A percentile compares a stretch with the other conserved stretches of the same genome.
phyloP scores from a whole-genome alignment of 23 tunicate species.

The Halocynthia aurantium region DNA sequence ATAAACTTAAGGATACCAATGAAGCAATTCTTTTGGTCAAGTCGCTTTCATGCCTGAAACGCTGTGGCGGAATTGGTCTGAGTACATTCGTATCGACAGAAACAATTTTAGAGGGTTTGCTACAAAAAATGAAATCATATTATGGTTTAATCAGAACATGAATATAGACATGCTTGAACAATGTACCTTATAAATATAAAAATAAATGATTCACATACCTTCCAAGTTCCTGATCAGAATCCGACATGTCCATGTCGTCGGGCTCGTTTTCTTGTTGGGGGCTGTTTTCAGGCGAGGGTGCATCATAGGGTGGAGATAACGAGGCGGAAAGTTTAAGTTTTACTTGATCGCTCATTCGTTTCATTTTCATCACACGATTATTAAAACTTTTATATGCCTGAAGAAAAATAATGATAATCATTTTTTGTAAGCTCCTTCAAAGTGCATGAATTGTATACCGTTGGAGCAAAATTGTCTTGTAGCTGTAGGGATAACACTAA shows the following conservation, averaged over 20 bases:
- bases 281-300: not conserved
- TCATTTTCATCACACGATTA: slow-evolving; percentile 74
- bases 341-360: slow-evolving; percentile 60
- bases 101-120: slow-evolving; percentile 27
- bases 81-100: slow-evolving; percentile 2
- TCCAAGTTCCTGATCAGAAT: slow-evolving; percentile 50
- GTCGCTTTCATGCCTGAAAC: too few species aligned
- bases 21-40: too few species aligned
- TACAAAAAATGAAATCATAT: not conserved
- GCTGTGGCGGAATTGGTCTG: too few species aligned
- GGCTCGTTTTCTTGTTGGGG: not conserved
- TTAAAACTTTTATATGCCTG: slow-evolving; percentile 85
- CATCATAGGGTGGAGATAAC: not conserved
- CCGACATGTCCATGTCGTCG: slow-evolving; percentile 91
- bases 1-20: too few species aligned
- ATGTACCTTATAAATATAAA: not conserved
- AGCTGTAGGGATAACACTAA: too few species aligned
- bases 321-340: slow-evolving; percentile 43
- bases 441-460: too few species aligned
- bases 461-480: too few species aligned
- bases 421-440: too few species aligned
- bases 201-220: slow-evolving; percentile 8
- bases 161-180: not conserved
- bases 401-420: not conserved
- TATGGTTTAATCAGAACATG: not conserved